Conservation (phyloP, 2,888 invertebrate genomes). For the Cryptus armator region DNA sequence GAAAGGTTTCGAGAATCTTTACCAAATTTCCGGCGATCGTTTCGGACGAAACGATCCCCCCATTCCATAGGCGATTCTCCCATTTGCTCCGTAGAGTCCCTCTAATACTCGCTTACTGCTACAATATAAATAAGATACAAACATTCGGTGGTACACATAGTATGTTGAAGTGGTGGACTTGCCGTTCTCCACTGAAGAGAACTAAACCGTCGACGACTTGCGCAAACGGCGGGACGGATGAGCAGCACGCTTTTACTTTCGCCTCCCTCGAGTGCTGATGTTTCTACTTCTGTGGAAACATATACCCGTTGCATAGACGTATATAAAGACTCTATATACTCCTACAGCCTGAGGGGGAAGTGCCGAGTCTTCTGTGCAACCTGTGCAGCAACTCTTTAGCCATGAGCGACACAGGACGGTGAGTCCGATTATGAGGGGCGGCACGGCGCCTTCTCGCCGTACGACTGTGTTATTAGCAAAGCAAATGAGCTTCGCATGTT, state of each 20-base stretch:
- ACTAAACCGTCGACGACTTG: constrained; percentile 56
- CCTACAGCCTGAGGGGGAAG: constrained; percentile 1
- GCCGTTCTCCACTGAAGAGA: constrained; percentile 8
- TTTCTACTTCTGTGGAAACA: constrained; percentile 40
- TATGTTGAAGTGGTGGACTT: background rate
- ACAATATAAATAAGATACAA: background rate
- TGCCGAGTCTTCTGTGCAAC: constrained; percentile 14
- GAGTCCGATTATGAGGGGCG: constrained; percentile 59
- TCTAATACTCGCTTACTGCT: background rate
- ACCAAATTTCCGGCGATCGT: constrained; percentile 8
- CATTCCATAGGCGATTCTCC: background rate
- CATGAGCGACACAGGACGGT: constrained; percentile 53
- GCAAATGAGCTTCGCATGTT: constrained; percentile 77
- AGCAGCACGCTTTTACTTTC: constrained; percentile 78
- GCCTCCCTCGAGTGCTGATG: constrained; percentile 65
- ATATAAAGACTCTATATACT: background rate
- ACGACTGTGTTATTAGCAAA: constrained; percentile 76
- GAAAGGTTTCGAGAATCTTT: constrained; percentile 1
- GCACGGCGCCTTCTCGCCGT: constrained; percentile 23
- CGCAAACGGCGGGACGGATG: constrained; percentile 61
- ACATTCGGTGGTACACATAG: background rate
- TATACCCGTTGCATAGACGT: background rate
- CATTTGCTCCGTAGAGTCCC: background rate
- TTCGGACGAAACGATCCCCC: background rate
- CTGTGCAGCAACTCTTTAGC: constrained; percentile 21